Evolutionary conservation across 2,888 invertebrate species (phyloP).

Genomic region (Cheilosia urbana): DNA sequence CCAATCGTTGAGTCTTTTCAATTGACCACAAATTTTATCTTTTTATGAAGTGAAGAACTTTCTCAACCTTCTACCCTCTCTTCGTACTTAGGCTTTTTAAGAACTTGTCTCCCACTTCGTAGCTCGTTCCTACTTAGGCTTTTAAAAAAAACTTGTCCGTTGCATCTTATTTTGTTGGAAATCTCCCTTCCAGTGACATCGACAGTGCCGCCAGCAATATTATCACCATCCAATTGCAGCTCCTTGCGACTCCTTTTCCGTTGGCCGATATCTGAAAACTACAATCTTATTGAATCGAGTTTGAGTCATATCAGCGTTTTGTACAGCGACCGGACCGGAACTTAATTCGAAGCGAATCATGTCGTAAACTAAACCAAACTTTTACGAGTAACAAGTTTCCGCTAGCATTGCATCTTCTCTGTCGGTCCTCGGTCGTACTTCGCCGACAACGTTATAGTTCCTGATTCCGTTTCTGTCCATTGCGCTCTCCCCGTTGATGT

Average conservation of each 20-base stretch:
- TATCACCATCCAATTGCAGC: neutral
- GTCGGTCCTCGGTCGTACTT: neutral
- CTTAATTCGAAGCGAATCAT: constrained; percentile 53
- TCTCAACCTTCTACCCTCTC: too few species aligned
- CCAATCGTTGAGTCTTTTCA: too few species aligned
- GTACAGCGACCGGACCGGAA: constrained; percentile 42
- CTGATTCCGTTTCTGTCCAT: constrained; percentile 41
- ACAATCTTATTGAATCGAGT: constrained; percentile 64
- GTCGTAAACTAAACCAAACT: constrained; percentile 32
- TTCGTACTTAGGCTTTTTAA: too few species aligned
- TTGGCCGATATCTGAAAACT: constrained; percentile 52
- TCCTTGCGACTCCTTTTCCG: neutral
- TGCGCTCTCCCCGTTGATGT: constrained; percentile 57
- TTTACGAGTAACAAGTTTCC: constrained; percentile 52
- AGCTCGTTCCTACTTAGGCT: too few species aligned
- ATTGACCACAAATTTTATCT: too few species aligned
- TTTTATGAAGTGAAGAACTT: too few species aligned
- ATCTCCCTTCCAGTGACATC: neutral
- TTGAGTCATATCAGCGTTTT: constrained; percentile 65
- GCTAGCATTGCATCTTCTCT: constrained; percentile 2
- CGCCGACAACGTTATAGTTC: neutral
- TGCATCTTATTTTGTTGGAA: too few species aligned
- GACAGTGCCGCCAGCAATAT: neutral
- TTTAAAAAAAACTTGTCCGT: too few species aligned
- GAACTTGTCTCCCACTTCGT: too few species aligned